Percentiles rank a stretch among this genome's conserved stretches.
These are phyloP conservation scores for Thalassaphorura encarpata DNA, from an alignment of 1,140 invertebrate genomes.

Conservation along the genomic window DNA sequence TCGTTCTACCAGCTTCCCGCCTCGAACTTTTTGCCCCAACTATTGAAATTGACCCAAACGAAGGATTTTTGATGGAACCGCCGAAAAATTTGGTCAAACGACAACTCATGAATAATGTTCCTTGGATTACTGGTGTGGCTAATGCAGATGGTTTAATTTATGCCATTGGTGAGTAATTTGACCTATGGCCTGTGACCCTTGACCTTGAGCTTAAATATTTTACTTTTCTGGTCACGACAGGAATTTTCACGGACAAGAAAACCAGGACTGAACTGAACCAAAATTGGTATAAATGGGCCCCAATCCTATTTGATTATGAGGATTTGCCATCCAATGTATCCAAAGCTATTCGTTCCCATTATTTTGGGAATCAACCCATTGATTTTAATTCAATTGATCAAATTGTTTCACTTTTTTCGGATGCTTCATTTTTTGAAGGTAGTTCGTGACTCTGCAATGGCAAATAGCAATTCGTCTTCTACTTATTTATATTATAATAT, in stretches of 20 bases:
- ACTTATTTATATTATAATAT: too few relatives aligned
- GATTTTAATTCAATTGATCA: background rate
- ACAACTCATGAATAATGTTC: slow-evolving; percentile 43
- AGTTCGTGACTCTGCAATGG: too few relatives aligned
- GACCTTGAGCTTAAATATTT: background rate
- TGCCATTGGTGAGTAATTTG: background rate
- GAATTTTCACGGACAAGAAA: background rate
- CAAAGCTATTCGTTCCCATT: background rate
- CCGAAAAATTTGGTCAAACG: slow-evolving; percentile 35
- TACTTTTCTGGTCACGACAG: background rate
- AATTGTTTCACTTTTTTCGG: background rate
- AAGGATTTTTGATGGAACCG: slow-evolving; percentile 39
- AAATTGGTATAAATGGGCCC: background rate
- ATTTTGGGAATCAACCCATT: background rate
- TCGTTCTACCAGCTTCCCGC: background rate
- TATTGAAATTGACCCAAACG: slow-evolving; percentile 41
- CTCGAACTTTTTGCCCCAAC: slow-evolving; percentile 4
- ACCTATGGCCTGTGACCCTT: background rate
- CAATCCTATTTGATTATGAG: background rate
- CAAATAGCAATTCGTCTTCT: too few relatives aligned
- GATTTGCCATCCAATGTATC: background rate
- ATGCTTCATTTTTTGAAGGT: too few relatives aligned
- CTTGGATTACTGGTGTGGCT: slow-evolving; percentile 49
- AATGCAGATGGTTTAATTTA: slow-evolving; percentile 23
- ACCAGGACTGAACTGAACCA: background rate